Conservation (phyloP, 2,797 vertebrate genomes). For the Hypotaenidia okinawae region DNA sequence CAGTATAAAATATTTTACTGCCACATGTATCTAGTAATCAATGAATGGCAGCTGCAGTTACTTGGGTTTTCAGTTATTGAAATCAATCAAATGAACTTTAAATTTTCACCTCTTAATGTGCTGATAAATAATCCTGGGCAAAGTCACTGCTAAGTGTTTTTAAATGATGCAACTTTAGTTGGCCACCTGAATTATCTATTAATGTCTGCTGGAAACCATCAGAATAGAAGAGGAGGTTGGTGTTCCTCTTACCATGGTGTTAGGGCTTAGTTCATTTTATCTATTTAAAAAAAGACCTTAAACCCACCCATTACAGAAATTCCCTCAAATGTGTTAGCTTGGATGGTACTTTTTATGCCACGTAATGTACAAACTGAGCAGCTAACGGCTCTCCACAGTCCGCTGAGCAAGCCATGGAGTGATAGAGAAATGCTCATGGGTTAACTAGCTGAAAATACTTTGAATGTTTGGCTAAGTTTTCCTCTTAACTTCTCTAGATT, state of each 20-base stretch:
- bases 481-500: not conserved
- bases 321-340: not conserved
- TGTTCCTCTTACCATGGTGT: not conserved
- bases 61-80: not conserved
- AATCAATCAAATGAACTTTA: not conserved
- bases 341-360: not conserved
- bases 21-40: not conserved
- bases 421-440: not conserved
- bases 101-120: not conserved
- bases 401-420: not conserved
- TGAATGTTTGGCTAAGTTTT: not conserved
- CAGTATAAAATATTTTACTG: not conserved
- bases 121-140: not conserved
- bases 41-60: not conserved
- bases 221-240: not conserved
- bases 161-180: not conserved
- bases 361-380: not conserved
- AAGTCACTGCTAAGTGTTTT: constrained; percentile 10
- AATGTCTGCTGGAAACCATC: not conserved
- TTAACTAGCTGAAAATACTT: not conserved
- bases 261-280: not conserved
- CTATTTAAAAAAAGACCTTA: not conserved
- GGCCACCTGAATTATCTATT: not conserved
- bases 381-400: not conserved
- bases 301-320: not conserved